Percentiles rank a stretch among this genome's conserved stretches.
These are phyloP conservation scores for Diabrotica balteata DNA, from an alignment of 2,888 invertebrate genomes.

Conservation along the genomic window DNA sequence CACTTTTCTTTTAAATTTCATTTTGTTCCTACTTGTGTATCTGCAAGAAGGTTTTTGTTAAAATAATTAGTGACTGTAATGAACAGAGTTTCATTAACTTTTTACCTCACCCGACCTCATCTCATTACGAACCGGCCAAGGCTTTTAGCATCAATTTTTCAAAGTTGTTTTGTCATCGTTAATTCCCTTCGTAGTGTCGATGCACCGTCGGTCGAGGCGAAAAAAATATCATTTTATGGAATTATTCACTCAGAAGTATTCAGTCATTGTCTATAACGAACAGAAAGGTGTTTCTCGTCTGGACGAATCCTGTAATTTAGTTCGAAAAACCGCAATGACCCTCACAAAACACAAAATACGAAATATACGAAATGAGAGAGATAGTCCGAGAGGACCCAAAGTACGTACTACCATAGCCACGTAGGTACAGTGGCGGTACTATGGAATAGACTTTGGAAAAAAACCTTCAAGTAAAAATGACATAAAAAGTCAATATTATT, in stretches of 20 bases:
- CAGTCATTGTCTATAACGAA: slow-evolving; percentile 49
- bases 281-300: slow-evolving; percentile 37
- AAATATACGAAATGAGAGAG: slow-evolving; percentile 28
- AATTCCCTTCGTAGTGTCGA: slow-evolving; percentile 4
- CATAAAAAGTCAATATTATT: not conserved
- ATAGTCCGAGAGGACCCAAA: not conserved
- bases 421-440: not conserved
- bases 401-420: not conserved
- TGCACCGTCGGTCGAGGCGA: not conserved
- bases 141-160: slow-evolving; percentile 1
- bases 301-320: slow-evolving; percentile 46
- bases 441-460: not conserved
- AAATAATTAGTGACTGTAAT: not conserved
- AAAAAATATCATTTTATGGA: slow-evolving; percentile 43
- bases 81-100: not conserved
- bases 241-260: slow-evolving; percentile 44
- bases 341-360: slow-evolving; percentile 33
- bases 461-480: not conserved
- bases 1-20: too few species aligned
- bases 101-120: too few species aligned
- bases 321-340: slow-evolving; percentile 44
- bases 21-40: too few species aligned
- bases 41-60: too few species aligned
- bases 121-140: not conserved
- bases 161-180: slow-evolving; percentile 13